Evolutionary conservation across 2,888 invertebrate species (phyloP).

Genomic region (Aphidoletes aphidimyza): DNA sequence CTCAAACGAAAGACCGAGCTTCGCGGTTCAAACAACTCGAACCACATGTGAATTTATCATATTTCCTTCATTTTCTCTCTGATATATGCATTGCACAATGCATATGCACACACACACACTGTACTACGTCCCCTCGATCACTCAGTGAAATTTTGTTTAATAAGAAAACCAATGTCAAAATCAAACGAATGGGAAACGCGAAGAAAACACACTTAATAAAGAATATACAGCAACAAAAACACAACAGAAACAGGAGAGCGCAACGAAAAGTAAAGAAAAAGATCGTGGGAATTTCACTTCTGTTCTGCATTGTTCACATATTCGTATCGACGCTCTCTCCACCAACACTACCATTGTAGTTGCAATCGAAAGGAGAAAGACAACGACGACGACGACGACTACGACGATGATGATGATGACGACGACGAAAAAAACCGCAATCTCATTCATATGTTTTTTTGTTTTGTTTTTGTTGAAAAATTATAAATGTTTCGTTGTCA

Average conservation of each 20-base stretch:
- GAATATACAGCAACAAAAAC: background rate
- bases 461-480: too few species aligned
- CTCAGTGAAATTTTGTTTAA: background rate
- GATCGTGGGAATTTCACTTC: constrained; percentile 29
- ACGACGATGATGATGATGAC: background rate
- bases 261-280: constrained; percentile 12
- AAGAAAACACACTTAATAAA: background rate
- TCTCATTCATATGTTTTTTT: constrained; percentile 51
- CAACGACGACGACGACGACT: background rate
- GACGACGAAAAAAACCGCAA: background rate
- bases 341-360: background rate
- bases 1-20: background rate
- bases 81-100: background rate
- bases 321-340: background rate
- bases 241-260: background rate
- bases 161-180: constrained; percentile 46
- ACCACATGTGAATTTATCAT: constrained; percentile 44
- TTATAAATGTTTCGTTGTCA: constrained; percentile 43
- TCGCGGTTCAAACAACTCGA: constrained; percentile 31
- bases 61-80: background rate
- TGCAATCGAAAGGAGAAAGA: background rate
- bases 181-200: constrained; percentile 45
- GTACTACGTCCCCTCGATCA: too few species aligned
- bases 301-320: background rate
- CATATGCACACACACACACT: background rate